Conservation (phyloP, 2,888 invertebrate species). For the Hydrotaea cyrtoneurina region DNA sequence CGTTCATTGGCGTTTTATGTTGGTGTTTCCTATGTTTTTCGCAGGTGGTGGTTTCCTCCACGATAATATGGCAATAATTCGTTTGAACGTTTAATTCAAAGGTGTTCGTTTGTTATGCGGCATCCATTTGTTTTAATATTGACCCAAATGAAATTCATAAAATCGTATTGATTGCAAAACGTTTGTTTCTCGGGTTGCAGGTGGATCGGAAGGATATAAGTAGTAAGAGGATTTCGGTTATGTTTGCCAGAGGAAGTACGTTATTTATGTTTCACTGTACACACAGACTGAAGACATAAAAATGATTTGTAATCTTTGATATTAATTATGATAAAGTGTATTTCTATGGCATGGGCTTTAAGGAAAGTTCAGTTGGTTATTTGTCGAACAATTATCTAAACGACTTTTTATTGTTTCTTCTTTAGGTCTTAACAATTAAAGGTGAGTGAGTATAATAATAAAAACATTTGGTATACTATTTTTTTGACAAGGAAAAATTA, state of each 20-base stretch:
- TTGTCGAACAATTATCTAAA: no score
- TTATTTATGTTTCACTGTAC: background rate
- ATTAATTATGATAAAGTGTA: background rate
- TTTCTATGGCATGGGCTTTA: background rate
- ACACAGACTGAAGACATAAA: background rate
- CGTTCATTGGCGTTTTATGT: background rate
- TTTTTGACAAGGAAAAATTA: no score
- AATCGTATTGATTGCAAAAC: background rate
- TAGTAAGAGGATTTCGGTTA: background rate
- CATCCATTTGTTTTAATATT: constrained; percentile 21
- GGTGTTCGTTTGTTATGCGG: constrained; percentile 1
- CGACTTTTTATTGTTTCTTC: background rate
- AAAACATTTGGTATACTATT: no score
- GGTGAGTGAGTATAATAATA: no score
- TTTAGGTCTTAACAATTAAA: background rate
- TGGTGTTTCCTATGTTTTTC: background rate
- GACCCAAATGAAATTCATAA: constrained; percentile 20
- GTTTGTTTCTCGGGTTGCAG: background rate
- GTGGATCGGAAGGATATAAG: background rate
- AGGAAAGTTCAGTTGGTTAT: no score
- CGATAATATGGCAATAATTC: constrained; percentile 25
- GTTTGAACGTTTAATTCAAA: constrained; percentile 1
- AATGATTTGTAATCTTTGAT: constrained; percentile 5
- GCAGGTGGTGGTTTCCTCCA: background rate
- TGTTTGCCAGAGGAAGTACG: background rate